Base-by-base conservation (phyloP, 2,888 invertebrate genomes). In the Drosophila peninsularis region DNA sequence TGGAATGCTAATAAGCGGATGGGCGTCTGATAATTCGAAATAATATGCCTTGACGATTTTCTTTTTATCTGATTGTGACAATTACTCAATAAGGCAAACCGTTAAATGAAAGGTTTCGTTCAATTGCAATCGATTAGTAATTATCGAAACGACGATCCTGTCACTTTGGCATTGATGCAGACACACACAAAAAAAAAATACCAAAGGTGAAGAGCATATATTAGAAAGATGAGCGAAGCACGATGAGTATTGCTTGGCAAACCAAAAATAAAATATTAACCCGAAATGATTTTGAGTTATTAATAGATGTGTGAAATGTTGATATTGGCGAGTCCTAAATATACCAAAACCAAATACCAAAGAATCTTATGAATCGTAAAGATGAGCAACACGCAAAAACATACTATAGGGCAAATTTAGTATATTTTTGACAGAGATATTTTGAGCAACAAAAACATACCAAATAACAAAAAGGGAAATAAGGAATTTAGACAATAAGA, bases 1-100 rank as follows among this genome's bases (percentile, higher is more conserved):
- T 80, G 67, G n/a, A 36, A 30, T 9, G 5, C 14, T 52, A 63
- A 55, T 62, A 32, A 64, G 55, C 44, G 52, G 41, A 6, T 60
- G 49, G 36, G 36, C 19, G 52, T n/a, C 45, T 53, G 39, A 17
- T 27, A 62, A 42, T 21, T 5, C 39, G 5, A 17, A 41, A 24
- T 41, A 13, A 5, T 24, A 32, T 4, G 17, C 17, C 17, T 1
- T 37, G 24, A n/a, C n/a, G 14, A 17, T 6, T 19, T 32, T 17
- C 13, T 1, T 10, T 14, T 14, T 21, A 50, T 34, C 34, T 50
- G 34, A 47, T 47, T 19, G 30, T 47, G 30, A 17, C 32, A 47
- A 47, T 32, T 47, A 41, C 44, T 24, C 24, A 24, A 24, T 44
- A 10, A 9, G 13, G 47, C 49, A 1, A 19, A 4, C 36, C 27